Evolutionary conservation across 2,888 invertebrate genomes (phyloP).

Genomic region (Schrankia costaestrigalis): DNA sequence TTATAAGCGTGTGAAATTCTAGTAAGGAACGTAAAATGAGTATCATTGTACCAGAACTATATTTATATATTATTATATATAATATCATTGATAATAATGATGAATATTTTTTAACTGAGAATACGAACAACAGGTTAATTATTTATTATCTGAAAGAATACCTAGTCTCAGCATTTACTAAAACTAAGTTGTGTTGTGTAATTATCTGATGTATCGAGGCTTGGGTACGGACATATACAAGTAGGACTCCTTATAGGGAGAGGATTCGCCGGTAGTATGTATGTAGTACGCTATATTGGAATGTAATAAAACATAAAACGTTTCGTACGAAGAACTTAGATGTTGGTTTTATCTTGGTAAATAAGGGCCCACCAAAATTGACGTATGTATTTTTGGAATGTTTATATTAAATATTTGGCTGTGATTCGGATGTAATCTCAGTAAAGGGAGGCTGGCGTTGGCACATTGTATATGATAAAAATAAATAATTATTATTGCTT

Average conservation of each 20-base stretch:
- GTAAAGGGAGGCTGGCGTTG: constrained; percentile 22
- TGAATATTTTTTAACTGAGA: constrained; percentile 5
- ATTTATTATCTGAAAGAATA: constrained; percentile 10
- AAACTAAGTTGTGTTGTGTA: constrained; percentile 18
- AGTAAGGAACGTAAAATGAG: constrained; percentile 12
- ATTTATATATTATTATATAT: no score
- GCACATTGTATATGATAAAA: constrained; percentile 10
- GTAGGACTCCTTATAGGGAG: constrained; percentile 16
- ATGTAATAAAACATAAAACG: constrained; percentile 2
- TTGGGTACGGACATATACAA: constrained; percentile 8
- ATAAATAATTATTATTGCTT: background rate
- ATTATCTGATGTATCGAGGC: constrained; percentile 16
- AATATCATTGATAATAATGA: constrained; percentile 11
- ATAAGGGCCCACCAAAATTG: constrained; percentile 10
- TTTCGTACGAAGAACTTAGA: constrained; percentile 1
- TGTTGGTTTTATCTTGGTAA: constrained; percentile 4
- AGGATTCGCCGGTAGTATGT: constrained; percentile 8
- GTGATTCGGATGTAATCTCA: constrained; percentile 60
- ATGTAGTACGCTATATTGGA: constrained; percentile 12
- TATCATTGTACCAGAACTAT: constrained; percentile 9
- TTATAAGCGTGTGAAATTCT: constrained; percentile 22
- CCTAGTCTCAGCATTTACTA: constrained; percentile 54
- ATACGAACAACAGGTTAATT: constrained; percentile 4
- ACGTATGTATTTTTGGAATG: constrained; percentile 51
- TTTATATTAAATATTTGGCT: constrained; percentile 58